Evolutionary conservation across 1,140 invertebrate genomes (phyloP).

Genomic region (Lysiphlebus fabarum): DNA sequence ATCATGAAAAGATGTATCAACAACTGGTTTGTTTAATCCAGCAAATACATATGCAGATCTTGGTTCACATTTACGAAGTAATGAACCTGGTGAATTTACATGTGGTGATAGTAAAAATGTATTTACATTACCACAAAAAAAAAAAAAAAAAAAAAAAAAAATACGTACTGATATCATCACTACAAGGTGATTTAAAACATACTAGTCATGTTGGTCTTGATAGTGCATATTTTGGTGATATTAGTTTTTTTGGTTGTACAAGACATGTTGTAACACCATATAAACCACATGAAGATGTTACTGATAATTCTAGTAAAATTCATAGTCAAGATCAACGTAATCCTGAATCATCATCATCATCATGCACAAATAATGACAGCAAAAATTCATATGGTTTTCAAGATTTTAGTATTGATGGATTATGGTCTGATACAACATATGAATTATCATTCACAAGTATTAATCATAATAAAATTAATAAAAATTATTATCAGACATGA

Average conservation of each 20-base stretch:
- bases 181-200: conserved; percentile 95
- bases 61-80: conserved; percentile 74
- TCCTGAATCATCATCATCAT: no score
- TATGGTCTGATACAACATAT: conserved; percentile 48
- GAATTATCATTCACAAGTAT: conserved; percentile 33
- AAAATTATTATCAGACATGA: conserved; percentile 35
- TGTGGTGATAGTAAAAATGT: conserved; percentile 58
- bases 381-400: neutral
- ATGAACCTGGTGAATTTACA: conserved; percentile 60
- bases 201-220: conserved; percentile 94
- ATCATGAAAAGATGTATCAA: conserved; percentile 82
- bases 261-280: conserved; percentile 85
- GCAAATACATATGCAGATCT: conserved; percentile 84
- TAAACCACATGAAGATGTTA: conserved; percentile 75
- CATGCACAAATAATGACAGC: neutral
- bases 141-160: no score
- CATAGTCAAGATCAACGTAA: conserved; percentile 35
- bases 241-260: conserved; percentile 78
- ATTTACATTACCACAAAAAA: conserved; percentile 63
- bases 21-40: conserved; percentile 84
- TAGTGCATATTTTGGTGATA: conserved; percentile 94
- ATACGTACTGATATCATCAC: conserved; percentile 85
- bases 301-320: conserved; percentile 52
- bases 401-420: conserved; percentile 36
- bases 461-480: conserved; percentile 32